phyloP scores from a whole-genome alignment of 1,140 invertebrate species.

The Caenorhabditis brenneri region DNA sequence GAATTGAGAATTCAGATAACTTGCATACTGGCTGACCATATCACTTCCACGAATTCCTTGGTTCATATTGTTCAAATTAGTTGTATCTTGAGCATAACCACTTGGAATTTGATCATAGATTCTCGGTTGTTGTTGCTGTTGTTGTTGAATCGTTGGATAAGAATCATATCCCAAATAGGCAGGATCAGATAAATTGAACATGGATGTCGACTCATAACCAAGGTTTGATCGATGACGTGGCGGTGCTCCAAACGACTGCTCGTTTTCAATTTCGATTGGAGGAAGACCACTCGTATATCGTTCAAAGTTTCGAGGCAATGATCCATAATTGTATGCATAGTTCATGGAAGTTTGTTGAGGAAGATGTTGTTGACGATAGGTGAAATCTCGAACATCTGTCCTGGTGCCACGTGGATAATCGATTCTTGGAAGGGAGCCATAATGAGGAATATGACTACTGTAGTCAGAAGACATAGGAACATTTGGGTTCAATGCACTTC shows the following conservation, averaged over 20 bases:
- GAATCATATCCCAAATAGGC: not conserved
- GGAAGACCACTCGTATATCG: slow-evolving; percentile 43
- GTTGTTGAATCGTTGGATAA: not conserved
- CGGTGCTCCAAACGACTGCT: slow-evolving; percentile 49
- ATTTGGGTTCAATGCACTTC: not conserved
- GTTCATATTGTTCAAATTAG: slow-evolving; percentile 30
- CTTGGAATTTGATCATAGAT: slow-evolving; percentile 46
- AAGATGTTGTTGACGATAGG: slow-evolving; percentile 30
- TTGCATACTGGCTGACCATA: slow-evolving; percentile 68
- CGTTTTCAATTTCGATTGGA: slow-evolving; percentile 52
- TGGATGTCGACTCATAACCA: slow-evolving; percentile 26
- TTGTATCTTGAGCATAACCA: slow-evolving; percentile 53
- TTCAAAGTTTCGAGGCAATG: slow-evolving; percentile 68
- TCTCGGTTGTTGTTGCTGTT: not conserved
- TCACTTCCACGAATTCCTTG: slow-evolving; percentile 34
- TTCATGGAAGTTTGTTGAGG: slow-evolving; percentile 8
- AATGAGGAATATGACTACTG: slow-evolving; percentile 55
- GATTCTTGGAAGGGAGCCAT: slow-evolving; percentile 60
- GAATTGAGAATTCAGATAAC: slow-evolving; percentile 69
- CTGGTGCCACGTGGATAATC: slow-evolving; percentile 52
- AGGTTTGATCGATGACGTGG: slow-evolving; percentile 27
- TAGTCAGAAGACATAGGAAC: slow-evolving; percentile 50
- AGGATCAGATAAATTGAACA: slow-evolving; percentile 33
- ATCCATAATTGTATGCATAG: slow-evolving; percentile 60
- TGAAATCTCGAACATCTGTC: slow-evolving; percentile 53